Conservation (phyloP, 2,113 vertebrate genomes). For the Dendrocopos noguchii region DNA sequence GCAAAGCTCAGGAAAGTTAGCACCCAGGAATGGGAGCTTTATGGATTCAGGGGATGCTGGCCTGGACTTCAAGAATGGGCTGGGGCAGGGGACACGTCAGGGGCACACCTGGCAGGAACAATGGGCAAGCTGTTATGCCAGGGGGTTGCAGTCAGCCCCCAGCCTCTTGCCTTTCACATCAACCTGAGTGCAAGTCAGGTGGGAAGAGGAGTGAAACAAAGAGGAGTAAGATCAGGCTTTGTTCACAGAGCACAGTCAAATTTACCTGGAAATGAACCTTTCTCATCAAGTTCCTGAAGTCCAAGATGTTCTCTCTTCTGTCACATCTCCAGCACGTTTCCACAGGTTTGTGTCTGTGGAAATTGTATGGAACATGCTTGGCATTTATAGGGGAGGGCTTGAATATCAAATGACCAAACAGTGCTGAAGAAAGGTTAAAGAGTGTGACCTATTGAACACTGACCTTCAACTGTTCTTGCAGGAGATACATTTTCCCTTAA, state of each 20-base stretch:
- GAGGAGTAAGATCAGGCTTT: not conserved
- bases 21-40: not conserved
- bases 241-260: not conserved
- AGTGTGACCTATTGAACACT: conserved; percentile 43
- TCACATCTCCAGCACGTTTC: not conserved
- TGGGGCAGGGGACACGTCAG: not conserved
- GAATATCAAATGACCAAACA: conserved; percentile 36
- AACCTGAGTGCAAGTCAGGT: not conserved
- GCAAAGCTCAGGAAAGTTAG: not conserved
- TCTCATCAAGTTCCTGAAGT: not conserved
- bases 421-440: conserved; percentile 13
- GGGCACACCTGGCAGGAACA: not conserved
- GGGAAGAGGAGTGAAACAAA: not conserved
- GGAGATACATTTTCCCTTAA: conserved; percentile 14
- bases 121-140: not conserved
- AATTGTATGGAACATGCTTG: not conserved
- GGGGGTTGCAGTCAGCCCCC: not conserved
- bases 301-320: not conserved
- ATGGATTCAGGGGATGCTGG: fast-evolving
- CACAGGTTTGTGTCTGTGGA: not conserved
- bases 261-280: not conserved
- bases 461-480: conserved; percentile 31
- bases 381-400: not conserved
- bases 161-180: not conserved
- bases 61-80: not conserved